A percentile compares a stretch with the other conserved stretches of the same genome.
Evolutionary conservation across 2,888 invertebrate genomes (phyloP).

Genomic region (Axea sp.): DNA sequence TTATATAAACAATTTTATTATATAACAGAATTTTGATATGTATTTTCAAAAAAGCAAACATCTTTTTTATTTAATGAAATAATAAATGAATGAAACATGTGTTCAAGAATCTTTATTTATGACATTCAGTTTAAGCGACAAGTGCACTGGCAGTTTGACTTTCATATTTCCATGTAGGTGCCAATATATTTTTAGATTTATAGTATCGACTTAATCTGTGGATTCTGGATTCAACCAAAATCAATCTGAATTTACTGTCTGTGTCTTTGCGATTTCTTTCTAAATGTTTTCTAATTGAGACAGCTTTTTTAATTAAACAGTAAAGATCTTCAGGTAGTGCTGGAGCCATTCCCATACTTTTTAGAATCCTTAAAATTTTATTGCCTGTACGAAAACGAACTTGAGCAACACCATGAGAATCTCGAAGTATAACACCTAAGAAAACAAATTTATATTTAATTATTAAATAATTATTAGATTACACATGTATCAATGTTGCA

Average conservation of each 20-base stretch:
- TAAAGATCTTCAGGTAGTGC: slow-evolving; percentile 99
- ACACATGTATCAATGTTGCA: too few species aligned
- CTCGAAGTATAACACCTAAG: slow-evolving; percentile 97
- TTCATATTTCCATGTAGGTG: slow-evolving; percentile 99
- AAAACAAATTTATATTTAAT: too few species aligned
- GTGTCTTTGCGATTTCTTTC: slow-evolving; percentile 99
- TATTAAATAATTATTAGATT: too few species aligned
- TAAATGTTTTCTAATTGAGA: slow-evolving; percentile 99
- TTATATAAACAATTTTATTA: too few species aligned
- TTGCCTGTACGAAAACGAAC: slow-evolving; percentile 99
- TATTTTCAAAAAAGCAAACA: too few species aligned
- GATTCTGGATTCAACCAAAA: slow-evolving; percentile 99
- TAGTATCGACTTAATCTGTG: slow-evolving; percentile 99
- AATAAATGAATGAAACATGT: too few species aligned
- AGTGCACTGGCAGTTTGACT: slow-evolving; percentile 99
- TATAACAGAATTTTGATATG: too few species aligned
- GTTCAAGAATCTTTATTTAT: too few species aligned
- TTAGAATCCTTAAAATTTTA: slow-evolving; percentile 99
- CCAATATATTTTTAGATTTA: slow-evolving; percentile 96
- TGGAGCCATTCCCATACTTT: slow-evolving; percentile 97
- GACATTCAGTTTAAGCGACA: slow-evolving; percentile 95
- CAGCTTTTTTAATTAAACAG: slow-evolving; percentile 99
- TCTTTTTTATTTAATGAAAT: too few species aligned
- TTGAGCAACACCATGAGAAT: slow-evolving; percentile 99
- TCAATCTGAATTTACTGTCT: slow-evolving; percentile 99